Evolutionary conservation across 2,113 vertebrate genomes (phyloP).

Genomic region (Megaceryle torquata): DNA sequence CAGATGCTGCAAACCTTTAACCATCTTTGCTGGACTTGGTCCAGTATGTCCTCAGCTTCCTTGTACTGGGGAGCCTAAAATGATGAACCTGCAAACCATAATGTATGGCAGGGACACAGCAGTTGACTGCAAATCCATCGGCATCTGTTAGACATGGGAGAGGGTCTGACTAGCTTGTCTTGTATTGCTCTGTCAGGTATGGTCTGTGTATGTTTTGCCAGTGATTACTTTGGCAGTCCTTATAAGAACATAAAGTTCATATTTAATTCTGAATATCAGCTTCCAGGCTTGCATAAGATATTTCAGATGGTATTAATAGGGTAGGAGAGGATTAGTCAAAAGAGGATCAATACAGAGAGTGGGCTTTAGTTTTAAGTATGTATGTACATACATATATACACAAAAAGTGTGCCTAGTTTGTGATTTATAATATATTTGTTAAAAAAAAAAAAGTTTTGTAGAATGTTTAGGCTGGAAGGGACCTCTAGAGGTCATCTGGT

Average conservation of each 20-base stretch:
- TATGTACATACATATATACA: background rate
- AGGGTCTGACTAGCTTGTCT: background rate
- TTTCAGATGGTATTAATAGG: background rate
- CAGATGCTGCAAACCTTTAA: background rate
- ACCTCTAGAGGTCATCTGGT: too few species aligned
- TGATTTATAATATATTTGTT: background rate
- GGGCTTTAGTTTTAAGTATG: background rate
- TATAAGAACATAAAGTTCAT: background rate
- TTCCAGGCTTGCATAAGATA: background rate
- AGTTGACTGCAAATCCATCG: background rate
- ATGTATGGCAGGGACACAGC: too few species aligned
- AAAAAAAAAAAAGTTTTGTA: background rate
- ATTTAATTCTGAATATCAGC: background rate
- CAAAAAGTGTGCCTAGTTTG: background rate
- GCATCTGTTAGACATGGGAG: background rate
- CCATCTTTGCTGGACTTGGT: background rate
- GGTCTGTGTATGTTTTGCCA: background rate
- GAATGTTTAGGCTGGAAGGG: too few species aligned
- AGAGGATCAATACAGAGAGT: background rate
- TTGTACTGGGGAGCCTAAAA: background rate
- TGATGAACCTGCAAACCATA: background rate
- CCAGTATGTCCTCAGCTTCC: background rate
- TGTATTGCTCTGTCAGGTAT: background rate
- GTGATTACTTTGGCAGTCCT: background rate
- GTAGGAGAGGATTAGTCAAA: background rate